phyloP scores from a whole-genome alignment of 2,113 vertebrate species.

The Crotalus tigris region DNA sequence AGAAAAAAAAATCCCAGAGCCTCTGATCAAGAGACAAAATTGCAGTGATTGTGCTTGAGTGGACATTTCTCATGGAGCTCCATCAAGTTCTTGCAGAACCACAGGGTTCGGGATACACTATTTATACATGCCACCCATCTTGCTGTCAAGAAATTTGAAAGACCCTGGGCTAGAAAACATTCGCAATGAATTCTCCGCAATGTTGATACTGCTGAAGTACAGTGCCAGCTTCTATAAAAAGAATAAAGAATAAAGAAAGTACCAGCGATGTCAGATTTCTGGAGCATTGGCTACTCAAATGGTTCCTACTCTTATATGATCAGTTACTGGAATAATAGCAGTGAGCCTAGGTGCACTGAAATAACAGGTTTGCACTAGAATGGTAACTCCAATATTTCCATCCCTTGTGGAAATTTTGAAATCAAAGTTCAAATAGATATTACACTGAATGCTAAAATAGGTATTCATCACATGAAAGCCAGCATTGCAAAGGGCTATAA shows the following conservation, averaged over 20 bases:
- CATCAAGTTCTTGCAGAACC: background rate
- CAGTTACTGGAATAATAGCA: background rate
- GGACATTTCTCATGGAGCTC: background rate
- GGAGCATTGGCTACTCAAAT: background rate
- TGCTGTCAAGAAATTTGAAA: background rate
- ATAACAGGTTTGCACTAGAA: background rate
- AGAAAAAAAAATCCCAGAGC: background rate
- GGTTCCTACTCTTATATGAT: background rate
- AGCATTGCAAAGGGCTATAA: background rate
- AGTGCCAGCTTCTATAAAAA: background rate
- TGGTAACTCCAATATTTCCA: background rate
- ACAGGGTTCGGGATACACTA: background rate
- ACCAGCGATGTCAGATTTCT: background rate
- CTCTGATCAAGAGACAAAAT: background rate
- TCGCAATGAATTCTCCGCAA: background rate
- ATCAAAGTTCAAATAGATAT: background rate
- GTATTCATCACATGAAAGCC: background rate
- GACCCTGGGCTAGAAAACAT: background rate
- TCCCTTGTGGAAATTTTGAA: background rate
- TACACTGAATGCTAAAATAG: background rate
- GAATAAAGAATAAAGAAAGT: background rate
- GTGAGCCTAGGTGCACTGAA: accelerated
- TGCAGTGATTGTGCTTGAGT: background rate
- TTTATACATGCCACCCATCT: background rate
- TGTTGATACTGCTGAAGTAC: background rate